A percentile compares a stretch with the other conserved stretches of the same genome.
These are phyloP conservation scores for Pseudococcus viburni DNA, from an alignment of 2,888 invertebrate species.

Conservation along the genomic window DNA sequence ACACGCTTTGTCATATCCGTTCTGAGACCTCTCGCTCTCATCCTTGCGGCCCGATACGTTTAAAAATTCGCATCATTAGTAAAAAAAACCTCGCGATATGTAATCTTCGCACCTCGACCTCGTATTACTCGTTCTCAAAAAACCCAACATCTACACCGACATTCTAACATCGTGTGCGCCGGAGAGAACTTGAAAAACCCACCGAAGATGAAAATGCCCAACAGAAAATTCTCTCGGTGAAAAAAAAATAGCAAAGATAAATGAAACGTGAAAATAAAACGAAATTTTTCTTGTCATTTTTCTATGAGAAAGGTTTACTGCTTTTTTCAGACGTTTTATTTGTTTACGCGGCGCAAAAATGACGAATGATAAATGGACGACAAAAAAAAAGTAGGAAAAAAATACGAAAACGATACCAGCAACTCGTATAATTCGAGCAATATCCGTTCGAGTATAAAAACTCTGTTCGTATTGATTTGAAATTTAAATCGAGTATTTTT, in stretches of 20 bases:
- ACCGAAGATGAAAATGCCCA: neutral
- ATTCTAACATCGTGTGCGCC: too few relatives aligned
- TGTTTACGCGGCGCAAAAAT: conserved; percentile 60
- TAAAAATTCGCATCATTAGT: conserved; percentile 20
- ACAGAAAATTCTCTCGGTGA: neutral
- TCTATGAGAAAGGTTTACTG: conserved; percentile 40
- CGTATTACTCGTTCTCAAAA: neutral
- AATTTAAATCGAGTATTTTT: conserved; percentile 32
- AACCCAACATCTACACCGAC: too few relatives aligned
- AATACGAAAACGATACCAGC: conserved; percentile 20
- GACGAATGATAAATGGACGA: conserved; percentile 60
- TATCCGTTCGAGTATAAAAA: neutral
- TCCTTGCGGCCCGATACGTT: neutral
- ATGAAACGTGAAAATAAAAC: conserved; percentile 56
- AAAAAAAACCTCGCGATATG: neutral
- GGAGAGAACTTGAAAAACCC: neutral
- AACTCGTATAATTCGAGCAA: conserved; percentile 5
- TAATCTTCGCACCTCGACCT: conserved; percentile 2
- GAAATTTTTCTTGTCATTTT: conserved; percentile 52
- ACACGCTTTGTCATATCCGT: conserved; percentile 7
- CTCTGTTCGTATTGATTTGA: conserved; percentile 32
- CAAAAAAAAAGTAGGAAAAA: conserved; percentile 5
- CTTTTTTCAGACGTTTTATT: conserved; percentile 28
- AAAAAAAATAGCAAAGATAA: conserved; percentile 52
- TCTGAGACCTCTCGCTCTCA: too few relatives aligned